These are phyloP conservation scores for Amblyjoppa fuscipennis DNA, from an alignment of 2,888 invertebrate genomes.

Conservation along the genomic window DNA sequence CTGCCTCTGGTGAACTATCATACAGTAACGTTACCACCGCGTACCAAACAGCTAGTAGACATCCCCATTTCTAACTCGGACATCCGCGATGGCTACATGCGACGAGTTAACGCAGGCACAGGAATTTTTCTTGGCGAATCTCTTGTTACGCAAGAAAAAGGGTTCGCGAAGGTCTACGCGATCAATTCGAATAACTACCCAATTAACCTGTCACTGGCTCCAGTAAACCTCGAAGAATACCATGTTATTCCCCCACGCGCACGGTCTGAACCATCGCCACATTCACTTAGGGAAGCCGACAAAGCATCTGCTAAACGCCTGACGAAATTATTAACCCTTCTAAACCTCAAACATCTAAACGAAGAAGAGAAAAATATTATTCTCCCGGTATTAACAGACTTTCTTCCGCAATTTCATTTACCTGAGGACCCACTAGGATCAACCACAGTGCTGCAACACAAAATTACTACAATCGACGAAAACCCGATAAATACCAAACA, in stretches of 20 bases:
- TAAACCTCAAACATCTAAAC: slow-evolving; percentile 9
- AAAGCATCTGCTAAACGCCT: not conserved
- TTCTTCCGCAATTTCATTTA: slow-evolving; percentile 10
- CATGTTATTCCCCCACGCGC: no score
- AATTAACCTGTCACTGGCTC: no score
- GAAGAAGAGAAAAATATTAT: not conserved
- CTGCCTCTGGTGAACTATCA: slow-evolving; percentile 2
- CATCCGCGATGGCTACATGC: no score
- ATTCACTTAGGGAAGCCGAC: no score
- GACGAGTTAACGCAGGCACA: no score
- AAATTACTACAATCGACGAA: slow-evolving; percentile 34
- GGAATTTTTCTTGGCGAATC: slow-evolving; percentile 10
- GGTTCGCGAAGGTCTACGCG: no score
- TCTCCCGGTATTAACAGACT: slow-evolving; percentile 2
- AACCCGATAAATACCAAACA: no score
- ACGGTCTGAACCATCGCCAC: no score
- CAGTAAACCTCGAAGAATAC: no score
- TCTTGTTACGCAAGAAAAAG: no score
- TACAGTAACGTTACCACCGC: not conserved
- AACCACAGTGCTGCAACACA: slow-evolving; percentile 3
- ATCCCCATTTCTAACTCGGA: not conserved
- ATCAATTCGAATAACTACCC: no score
- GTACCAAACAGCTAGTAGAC: slow-evolving; percentile 1
- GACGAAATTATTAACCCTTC: not conserved
- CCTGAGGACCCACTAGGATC: slow-evolving; percentile 24